Percentiles rank a stretch among this genome's conserved stretches.
Evolutionary conservation across 2,888 invertebrate genomes (phyloP).

Genomic region (Ariolimax columbianus): DNA sequence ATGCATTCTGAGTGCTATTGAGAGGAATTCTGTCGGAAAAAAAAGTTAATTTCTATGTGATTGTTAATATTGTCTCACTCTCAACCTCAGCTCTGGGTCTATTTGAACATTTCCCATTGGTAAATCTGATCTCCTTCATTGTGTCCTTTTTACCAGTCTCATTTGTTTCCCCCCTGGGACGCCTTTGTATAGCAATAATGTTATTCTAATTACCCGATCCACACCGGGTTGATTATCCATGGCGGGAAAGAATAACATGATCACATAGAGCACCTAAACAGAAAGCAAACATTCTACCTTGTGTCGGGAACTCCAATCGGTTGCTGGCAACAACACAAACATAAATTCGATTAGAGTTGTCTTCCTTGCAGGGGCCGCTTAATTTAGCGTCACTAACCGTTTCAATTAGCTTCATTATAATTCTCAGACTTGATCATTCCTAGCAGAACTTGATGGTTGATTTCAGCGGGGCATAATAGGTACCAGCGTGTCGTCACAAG

Average conservation of each 20-base stretch:
- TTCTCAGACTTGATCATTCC: no score
- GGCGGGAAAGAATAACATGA: not conserved
- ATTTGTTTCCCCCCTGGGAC: not conserved
- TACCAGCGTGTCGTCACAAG: no score
- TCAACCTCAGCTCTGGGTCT: not conserved
- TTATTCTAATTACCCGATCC: not conserved
- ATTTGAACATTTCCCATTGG: not conserved
- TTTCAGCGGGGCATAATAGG: no score
- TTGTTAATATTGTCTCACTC: no score
- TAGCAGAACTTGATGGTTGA: no score
- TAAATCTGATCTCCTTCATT: no score
- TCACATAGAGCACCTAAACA: not conserved
- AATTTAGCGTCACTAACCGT: no score
- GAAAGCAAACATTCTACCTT: not conserved
- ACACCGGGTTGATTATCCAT: not conserved
- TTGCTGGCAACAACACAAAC: not conserved
- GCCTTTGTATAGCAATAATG: not conserved
- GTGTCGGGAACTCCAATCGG: not conserved
- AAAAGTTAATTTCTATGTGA: no score
- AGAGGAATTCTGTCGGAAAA: no score
- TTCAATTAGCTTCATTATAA: no score
- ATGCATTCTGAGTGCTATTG: no score
- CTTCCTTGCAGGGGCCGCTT: no score
- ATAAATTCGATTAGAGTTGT: not conserved
- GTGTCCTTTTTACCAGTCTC: not conserved